phyloP scores from a whole-genome alignment of 2,797 vertebrate genomes.

The Hemitrygon akajei region DNA sequence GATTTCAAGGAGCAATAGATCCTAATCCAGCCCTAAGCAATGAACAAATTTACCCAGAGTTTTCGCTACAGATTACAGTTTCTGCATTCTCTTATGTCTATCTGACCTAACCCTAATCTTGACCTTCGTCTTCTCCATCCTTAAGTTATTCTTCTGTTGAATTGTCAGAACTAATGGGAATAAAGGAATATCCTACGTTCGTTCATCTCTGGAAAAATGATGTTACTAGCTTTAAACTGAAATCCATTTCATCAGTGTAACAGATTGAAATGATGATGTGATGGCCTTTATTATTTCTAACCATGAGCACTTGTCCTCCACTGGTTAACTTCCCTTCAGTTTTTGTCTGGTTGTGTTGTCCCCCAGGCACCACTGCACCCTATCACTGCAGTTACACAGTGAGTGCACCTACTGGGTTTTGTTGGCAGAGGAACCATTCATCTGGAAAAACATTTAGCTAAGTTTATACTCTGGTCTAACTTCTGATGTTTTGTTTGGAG shows the following conservation, averaged over 20 bases:
- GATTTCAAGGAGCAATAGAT: not conserved
- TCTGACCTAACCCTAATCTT: no score
- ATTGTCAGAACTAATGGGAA: not conserved
- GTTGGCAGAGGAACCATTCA: not conserved
- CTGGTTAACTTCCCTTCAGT: not conserved
- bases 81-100: no score
- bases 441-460: not conserved
- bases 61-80: no score
- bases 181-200: not conserved
- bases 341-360: not conserved
- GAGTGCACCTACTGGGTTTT: not conserved
- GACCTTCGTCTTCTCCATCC: not conserved
- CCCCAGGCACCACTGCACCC: not conserved
- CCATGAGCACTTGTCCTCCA: not conserved
- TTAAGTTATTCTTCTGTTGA: not conserved
- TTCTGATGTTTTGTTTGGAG: constrained; percentile 6
- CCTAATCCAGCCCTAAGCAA: not conserved
- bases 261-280: not conserved
- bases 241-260: not conserved
- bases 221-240: not conserved
- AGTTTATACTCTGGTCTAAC: not conserved
- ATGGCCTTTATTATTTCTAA: not conserved
- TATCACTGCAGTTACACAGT: no score
- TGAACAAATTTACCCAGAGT: no score
- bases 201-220: not conserved